phyloP scores from a whole-genome alignment of 1,140 invertebrate species.

The Calliphora vicina region DNA sequence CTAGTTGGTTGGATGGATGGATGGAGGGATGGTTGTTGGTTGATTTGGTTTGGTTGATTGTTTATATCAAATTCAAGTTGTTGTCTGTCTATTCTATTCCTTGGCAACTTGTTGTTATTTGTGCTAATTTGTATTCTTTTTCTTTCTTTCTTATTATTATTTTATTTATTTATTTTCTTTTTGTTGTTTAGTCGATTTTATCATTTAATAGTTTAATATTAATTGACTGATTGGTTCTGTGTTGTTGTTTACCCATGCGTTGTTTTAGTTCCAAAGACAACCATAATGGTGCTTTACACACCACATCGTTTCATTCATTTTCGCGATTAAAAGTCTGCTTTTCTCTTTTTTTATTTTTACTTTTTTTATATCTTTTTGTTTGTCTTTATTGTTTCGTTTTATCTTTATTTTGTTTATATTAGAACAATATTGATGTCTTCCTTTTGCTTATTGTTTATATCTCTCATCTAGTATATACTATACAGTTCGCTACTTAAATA shows the following conservation, averaged over 20 bases:
- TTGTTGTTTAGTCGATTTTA: not conserved
- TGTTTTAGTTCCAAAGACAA: not conserved
- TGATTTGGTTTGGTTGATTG: not conserved
- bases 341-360: not conserved
- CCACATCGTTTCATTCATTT: not conserved
- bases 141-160: too few relatives aligned
- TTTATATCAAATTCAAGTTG: not conserved
- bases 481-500: too few relatives aligned
- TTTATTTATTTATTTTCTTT: not conserved
- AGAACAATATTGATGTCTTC: constrained; percentile 17
- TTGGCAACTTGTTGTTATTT: not conserved
- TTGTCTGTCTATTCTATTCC: not conserved
- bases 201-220: constrained; percentile 7
- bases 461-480: not conserved
- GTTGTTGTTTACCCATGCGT: constrained; percentile 33
- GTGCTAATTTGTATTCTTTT: not conserved
- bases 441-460: constrained; percentile 24
- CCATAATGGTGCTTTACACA: not conserved
- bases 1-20: not conserved
- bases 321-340: not conserved
- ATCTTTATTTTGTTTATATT: constrained; percentile 7
- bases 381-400: constrained; percentile 4
- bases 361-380: not conserved
- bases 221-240: constrained; percentile 37
- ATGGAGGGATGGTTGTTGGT: not conserved